A percentile compares a stretch with the other conserved stretches of the same genome.
Conservation (phyloP, 2,888 invertebrate species). For the Synergus itoensis region DNA sequence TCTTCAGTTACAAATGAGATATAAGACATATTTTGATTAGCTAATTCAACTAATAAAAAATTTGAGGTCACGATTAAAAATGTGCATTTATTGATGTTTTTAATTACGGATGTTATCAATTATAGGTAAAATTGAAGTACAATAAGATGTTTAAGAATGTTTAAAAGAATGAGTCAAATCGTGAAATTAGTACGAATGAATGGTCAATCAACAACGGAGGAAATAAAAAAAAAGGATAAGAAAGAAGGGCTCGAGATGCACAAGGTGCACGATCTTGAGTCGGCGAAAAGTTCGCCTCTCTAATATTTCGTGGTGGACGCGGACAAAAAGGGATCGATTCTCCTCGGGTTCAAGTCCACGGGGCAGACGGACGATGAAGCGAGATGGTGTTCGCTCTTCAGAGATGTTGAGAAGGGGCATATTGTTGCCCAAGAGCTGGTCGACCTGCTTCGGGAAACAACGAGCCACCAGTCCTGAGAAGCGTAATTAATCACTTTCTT, state of each 20-base stretch:
- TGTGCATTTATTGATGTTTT: background rate
- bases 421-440: constrained; percentile 67
- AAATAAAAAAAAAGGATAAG: constrained; percentile 47
- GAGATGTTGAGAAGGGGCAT: constrained; percentile 55
- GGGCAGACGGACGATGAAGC: constrained; percentile 50
- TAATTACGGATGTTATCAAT: no score
- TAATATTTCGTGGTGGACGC: constrained; percentile 71
- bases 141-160: constrained; percentile 35
- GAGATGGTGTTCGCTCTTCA: constrained; percentile 47
- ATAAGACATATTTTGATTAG: background rate
- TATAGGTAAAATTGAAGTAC: background rate
- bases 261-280: constrained; percentile 58
- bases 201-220: constrained; percentile 42
- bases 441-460: constrained; percentile 66
- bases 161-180: constrained; percentile 39
- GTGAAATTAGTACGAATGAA: constrained; percentile 36
- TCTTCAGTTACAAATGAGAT: background rate
- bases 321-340: constrained; percentile 76
- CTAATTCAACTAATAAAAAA: background rate
- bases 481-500: constrained; percentile 73
- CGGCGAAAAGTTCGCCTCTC: constrained; percentile 62
- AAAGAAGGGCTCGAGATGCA: constrained; percentile 46
- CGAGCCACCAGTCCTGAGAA: constrained; percentile 68
- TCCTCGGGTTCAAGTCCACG: constrained; percentile 66
- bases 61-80: background rate